Evolutionary conservation across 2,113 vertebrate species (phyloP).

Genomic region (Otocyon megalotis): DNA sequence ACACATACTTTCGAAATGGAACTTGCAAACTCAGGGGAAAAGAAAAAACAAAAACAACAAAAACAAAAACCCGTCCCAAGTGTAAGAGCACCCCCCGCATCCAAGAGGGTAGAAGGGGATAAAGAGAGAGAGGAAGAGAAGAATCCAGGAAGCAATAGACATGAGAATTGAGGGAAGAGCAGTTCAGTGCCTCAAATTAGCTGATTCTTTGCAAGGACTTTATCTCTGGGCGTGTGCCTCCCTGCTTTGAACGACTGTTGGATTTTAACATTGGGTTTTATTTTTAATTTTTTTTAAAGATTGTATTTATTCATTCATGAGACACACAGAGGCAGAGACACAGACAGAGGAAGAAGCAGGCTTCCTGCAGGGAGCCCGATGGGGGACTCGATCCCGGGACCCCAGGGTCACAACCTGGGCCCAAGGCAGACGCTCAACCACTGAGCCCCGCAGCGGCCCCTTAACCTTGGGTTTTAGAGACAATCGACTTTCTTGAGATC

Average conservation of each 20-base stretch:
- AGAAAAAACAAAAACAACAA: not conserved
- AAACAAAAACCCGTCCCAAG: not conserved
- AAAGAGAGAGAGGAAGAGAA: too few species aligned
- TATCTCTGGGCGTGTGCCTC: not conserved
- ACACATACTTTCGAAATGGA: not conserved
- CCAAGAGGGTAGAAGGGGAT: accelerated
- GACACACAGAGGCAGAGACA: too few species aligned
- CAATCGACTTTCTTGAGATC: not conserved
- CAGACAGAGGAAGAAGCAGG: too few species aligned
- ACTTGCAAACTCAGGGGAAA: not conserved
- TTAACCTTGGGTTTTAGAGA: not conserved
- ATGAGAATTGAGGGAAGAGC: not conserved
- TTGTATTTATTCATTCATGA: too few species aligned
- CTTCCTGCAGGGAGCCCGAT: too few species aligned
- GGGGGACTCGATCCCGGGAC: too few species aligned
- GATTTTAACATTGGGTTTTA: not conserved
- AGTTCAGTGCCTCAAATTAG: not conserved
- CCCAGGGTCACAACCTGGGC: too few species aligned
- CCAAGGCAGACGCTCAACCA: too few species aligned
- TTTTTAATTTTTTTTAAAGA: too few species aligned
- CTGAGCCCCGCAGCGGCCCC: too few species aligned
- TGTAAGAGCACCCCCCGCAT: not conserved
- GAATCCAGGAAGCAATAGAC: not conserved
- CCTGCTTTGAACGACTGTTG: not conserved
- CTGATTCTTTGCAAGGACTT: not conserved